These are phyloP conservation scores for Trididemnum clinides DNA, from an alignment of 23 tunicate species.

Conservation along the genomic window DNA sequence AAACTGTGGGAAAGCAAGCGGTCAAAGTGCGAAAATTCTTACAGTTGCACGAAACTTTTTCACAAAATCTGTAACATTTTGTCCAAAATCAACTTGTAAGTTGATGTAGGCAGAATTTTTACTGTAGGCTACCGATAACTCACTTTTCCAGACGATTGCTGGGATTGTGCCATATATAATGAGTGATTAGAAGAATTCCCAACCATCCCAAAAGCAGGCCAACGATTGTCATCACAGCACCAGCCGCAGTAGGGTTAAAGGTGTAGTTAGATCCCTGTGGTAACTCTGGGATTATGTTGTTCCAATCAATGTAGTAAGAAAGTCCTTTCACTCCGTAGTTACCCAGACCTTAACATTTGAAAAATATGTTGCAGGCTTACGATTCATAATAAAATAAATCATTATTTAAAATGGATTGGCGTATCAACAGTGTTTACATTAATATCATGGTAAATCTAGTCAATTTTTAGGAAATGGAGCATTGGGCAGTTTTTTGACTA, in stretches of 20 bases:
- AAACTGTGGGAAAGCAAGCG: too few relatives aligned
- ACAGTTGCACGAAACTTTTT: too few relatives aligned
- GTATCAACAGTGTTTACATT: too few relatives aligned
- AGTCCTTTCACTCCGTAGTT: constrained; percentile 7
- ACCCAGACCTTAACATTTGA: neutral
- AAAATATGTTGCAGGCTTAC: neutral
- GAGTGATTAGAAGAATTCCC: constrained; percentile 40
- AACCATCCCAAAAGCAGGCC: constrained; percentile 70
- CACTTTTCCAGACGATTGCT: constrained; percentile 69
- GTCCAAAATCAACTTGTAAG: too few relatives aligned
- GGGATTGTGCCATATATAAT: constrained; percentile 49
- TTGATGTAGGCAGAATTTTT: too few relatives aligned
- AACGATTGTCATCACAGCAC: neutral
- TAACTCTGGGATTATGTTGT: neutral
- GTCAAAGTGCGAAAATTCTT: too few relatives aligned
- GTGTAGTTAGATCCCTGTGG: neutral
- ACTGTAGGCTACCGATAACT: too few relatives aligned
- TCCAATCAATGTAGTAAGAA: constrained; percentile 58
- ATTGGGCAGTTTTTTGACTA: too few relatives aligned
- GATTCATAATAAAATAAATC: neutral
- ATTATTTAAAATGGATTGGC: too few relatives aligned
- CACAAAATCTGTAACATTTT: too few relatives aligned
- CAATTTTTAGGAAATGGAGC: too few relatives aligned
- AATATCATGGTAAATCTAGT: too few relatives aligned
- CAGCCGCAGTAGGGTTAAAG: neutral